Conservation (phyloP, 2,797 vertebrate genomes). For the Lagocephalus sceleratus region DNA sequence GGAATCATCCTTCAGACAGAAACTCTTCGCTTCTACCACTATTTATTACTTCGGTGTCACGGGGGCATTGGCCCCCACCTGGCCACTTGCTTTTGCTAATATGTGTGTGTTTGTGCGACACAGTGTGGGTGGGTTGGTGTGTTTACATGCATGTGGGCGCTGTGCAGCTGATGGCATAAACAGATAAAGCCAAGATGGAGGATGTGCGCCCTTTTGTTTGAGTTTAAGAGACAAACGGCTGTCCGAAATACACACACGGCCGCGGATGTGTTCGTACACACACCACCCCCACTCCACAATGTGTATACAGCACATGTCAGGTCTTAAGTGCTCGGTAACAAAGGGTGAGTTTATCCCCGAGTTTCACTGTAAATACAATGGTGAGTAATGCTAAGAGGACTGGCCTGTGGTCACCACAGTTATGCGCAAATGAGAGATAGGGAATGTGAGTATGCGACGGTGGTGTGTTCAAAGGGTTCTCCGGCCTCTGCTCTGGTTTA, state of each 20-base stretch:
- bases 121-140: conserved; percentile 49
- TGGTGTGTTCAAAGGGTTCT: conserved; percentile 1
- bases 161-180: conserved; percentile 65
- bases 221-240: conserved; percentile 61
- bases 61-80: conserved; percentile 28
- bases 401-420: conserved; percentile 33
- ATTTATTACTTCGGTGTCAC: conserved; percentile 9
- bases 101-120: conserved; percentile 17
- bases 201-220: conserved; percentile 64
- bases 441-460: neutral
- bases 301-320: conserved; percentile 60
- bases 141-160: conserved; percentile 57
- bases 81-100: conserved; percentile 18
- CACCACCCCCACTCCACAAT: conserved; percentile 24
- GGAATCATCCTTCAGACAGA: neutral
- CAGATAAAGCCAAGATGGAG: conserved; percentile 69
- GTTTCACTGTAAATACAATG: conserved; percentile 64
- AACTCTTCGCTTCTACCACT: conserved; percentile 8
- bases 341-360: conserved; percentile 63
- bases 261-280: conserved; percentile 21
- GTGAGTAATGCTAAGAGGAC: conserved; percentile 54
- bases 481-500: conserved; percentile 8
- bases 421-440: conserved; percentile 23
- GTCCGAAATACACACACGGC: conserved; percentile 36
- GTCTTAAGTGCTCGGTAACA: conserved; percentile 68